These are phyloP conservation scores for Herpailurus yagouaroundi DNA, from an alignment of 2,113 vertebrate species.

Conservation along the genomic window DNA sequence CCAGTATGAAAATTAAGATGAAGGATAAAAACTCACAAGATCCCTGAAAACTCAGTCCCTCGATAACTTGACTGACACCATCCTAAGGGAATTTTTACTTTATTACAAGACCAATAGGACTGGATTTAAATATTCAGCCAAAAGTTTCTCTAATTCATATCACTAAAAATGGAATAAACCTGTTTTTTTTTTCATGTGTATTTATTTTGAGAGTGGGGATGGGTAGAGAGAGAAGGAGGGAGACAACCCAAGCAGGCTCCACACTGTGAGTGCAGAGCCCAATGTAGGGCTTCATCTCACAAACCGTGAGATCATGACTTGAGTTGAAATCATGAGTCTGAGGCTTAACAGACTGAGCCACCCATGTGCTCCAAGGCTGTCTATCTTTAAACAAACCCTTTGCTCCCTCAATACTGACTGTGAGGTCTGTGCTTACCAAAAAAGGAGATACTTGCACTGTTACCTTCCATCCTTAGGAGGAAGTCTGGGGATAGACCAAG, in stretches of 20 bases:
- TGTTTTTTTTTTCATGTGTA: not conserved
- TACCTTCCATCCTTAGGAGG: not conserved
- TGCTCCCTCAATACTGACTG: not conserved
- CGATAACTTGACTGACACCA: not conserved
- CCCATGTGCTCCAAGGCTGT: not conserved
- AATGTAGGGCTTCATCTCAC: no score
- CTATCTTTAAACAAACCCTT: not conserved
- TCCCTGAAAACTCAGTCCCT: not conserved
- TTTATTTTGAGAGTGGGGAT: no score
- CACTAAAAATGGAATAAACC: not conserved
- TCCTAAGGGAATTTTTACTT: not conserved
- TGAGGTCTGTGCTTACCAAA: not conserved
- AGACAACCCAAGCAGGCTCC: no score
- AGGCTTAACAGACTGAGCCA: no score
- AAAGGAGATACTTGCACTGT: not conserved
- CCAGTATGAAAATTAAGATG: not conserved
- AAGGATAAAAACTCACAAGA: not conserved
- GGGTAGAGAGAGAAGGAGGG: no score
- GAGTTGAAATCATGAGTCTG: no score
- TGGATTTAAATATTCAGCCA: not conserved
- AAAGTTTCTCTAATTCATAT: not conserved
- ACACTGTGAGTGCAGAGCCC: no score
- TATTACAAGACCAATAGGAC: not conserved
- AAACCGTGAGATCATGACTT: no score
- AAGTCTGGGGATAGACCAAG: not conserved